These are phyloP conservation scores for Pelagia noctiluca DNA, from an alignment of 30 jellyfish, hydroid and myxozoan species.

Conservation along the genomic window DNA sequence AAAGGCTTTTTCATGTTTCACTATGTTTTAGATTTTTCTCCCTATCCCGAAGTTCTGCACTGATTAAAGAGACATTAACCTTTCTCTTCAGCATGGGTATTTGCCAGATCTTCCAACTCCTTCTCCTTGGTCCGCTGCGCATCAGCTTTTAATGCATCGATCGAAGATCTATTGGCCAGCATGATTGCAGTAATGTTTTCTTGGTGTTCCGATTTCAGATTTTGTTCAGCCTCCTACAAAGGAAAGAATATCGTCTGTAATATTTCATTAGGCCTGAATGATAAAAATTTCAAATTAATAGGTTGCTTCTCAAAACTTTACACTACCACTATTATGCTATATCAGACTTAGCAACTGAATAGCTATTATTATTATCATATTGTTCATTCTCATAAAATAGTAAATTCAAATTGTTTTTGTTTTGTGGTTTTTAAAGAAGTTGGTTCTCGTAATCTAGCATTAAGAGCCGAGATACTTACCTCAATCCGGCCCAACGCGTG, in stretches of 20 bases:
- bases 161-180: slow-evolving; percentile 69
- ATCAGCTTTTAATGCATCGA: slow-evolving; percentile 69
- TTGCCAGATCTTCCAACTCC: slow-evolving; percentile 44
- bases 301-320: not conserved
- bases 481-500: too few species aligned
- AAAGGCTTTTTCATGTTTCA: not conserved
- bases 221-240: slow-evolving; percentile 41
- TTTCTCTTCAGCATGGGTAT: slow-evolving; percentile 69
- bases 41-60: not conserved
- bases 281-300: not conserved
- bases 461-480: too few species aligned
- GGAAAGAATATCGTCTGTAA: not conserved
- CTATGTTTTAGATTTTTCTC: not conserved
- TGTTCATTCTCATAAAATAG: too few species aligned
- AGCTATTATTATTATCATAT: not conserved
- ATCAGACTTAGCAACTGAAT: not conserved
- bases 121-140: slow-evolving; percentile 20
- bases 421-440: too few species aligned
- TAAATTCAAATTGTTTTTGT: not conserved
- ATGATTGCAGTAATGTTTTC: slow-evolving; percentile 39
- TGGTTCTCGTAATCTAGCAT: too few species aligned
- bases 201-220: slow-evolving; percentile 59
- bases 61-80: slow-evolving; percentile 41
- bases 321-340: not conserved
- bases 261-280: not conserved